phyloP scores from a whole-genome alignment of 1,140 invertebrate species.

The Idris sp. region DNA sequence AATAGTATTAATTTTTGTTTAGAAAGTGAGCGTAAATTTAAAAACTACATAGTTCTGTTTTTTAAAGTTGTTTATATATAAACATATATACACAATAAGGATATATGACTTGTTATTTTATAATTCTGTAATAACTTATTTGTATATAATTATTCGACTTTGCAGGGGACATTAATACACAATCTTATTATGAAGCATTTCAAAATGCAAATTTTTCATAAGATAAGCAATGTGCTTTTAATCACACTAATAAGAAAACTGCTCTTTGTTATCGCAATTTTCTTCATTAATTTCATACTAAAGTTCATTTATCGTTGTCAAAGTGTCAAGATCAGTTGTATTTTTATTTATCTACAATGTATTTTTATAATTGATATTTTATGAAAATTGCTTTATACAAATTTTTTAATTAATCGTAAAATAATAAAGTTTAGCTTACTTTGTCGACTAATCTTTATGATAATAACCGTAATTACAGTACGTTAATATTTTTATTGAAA shows the following conservation, averaged over 20 bases:
- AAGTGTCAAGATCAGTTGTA: conserved; percentile 25
- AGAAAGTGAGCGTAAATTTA: too few relatives aligned
- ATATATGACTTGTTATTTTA: background rate
- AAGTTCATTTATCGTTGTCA: conserved; percentile 41
- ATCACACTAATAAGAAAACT: conserved; percentile 25
- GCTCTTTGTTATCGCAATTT: conserved; percentile 25
- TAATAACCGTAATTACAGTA: too few relatives aligned
- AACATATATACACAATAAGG: too few relatives aligned
- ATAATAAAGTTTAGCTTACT: background rate
- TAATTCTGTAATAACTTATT: background rate
- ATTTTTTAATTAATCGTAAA: background rate
- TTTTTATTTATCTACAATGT: conserved; percentile 9
- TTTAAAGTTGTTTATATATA: too few relatives aligned
- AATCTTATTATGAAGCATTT: conserved; percentile 26
- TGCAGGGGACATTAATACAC: conserved; percentile 33
- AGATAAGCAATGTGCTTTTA: conserved; percentile 31
- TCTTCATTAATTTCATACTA: conserved; percentile 39
- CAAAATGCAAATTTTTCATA: conserved; percentile 24
- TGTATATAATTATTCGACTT: conserved; percentile 7
- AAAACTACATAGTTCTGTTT: too few relatives aligned
- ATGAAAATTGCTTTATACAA: background rate
- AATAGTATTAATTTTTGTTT: too few relatives aligned
- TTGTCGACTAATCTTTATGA: too few relatives aligned
- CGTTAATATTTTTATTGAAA: too few relatives aligned
- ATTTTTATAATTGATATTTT: background rate